A percentile compares a stretch with the other conserved stretches of the same genome.
These are phyloP conservation scores for Carabus problematicus DNA, from an alignment of 2,888 invertebrate genomes.

Conservation along the genomic window DNA sequence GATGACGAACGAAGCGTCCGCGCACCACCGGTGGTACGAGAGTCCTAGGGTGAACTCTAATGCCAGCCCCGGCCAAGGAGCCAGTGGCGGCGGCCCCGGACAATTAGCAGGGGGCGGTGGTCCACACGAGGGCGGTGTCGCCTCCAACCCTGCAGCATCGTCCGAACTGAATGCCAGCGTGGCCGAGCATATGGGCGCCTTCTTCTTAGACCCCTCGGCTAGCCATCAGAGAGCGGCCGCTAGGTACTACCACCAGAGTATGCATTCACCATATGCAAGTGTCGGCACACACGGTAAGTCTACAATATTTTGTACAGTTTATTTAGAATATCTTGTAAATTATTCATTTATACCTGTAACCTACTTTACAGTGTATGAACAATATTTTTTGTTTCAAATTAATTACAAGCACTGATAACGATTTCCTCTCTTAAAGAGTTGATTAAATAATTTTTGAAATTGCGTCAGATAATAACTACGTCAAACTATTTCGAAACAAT, in stretches of 20 bases:
- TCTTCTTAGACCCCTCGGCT: conserved; percentile 59
- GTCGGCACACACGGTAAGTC: conserved; percentile 59
- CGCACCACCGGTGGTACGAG: conserved; percentile 61
- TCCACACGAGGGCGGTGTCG: conserved; percentile 42
- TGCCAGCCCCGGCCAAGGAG: conserved; percentile 56
- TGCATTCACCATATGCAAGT: conserved; percentile 60
- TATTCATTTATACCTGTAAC: no score
- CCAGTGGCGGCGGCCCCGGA: conserved; percentile 50
- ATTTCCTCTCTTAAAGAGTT: no score
- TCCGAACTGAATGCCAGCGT: conserved; percentile 58
- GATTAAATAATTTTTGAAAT: no score
- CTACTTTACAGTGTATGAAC: no score
- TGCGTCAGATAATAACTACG: no score
- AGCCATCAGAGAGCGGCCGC: conserved; percentile 56
- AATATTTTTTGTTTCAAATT: no score
- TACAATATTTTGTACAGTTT: background rate
- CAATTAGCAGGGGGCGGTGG: conserved; percentile 19
- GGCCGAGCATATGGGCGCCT: conserved; percentile 60
- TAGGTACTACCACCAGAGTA: conserved; percentile 61
- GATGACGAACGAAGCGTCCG: conserved; percentile 60
- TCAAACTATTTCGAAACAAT: no score
- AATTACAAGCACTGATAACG: no score
- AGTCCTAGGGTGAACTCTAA: conserved; percentile 58
- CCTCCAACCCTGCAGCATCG: conserved; percentile 45
- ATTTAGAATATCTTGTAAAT: background rate